Base-by-base conservation (phyloP, 1,140 invertebrate species). In the Halesus radiatus region DNA sequence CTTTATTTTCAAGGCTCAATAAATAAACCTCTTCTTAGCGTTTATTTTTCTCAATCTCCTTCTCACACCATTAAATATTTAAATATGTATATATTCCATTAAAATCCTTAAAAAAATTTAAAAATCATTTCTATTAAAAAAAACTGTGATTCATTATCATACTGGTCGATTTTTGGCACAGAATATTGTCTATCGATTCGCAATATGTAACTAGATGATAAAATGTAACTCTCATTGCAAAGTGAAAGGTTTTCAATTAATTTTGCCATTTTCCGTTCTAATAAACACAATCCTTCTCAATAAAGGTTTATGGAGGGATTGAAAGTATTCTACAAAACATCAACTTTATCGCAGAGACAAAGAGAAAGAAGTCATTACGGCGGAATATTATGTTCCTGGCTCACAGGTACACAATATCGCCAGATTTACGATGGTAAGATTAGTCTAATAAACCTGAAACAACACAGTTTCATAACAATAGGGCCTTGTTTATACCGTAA, bases 181-280 rank as follows among this genome's bases (percentile, higher is more conserved):
- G 54, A 58, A 58, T 58, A 22, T 8, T 58, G 4, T 23, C 56
- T 13, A 15, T 20, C 56, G 56, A 60, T 23, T 60, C 23, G 15
- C 6, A 58, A 58, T 10, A 22, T 58, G 16, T 10, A 23, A 22
- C 56, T 23, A 60, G 20, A 23, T 22, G 2, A 8, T 60, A 23
- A 23, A 60, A 23, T 60, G 18, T 60, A 5, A 20, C 0, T 60
- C 56, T 60, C 20, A 23, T 22, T 29, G 62, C 62, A 66, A 66
- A 66, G 62, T 66, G 62, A 66, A 66, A 66, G 62, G 22, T 66
- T 66, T 66, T 66, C 62, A 66, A 66, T 66, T 37, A 66, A 26
- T 66, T 66, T 29, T 6, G 62, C 29, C 62, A 32, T 66, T 66
- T 66, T 26, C 29, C 62, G 1, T 10, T 22, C 62, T 66, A 66